phyloP scores from a whole-genome alignment of 2,888 invertebrate genomes.

The Metellina segmentata region DNA sequence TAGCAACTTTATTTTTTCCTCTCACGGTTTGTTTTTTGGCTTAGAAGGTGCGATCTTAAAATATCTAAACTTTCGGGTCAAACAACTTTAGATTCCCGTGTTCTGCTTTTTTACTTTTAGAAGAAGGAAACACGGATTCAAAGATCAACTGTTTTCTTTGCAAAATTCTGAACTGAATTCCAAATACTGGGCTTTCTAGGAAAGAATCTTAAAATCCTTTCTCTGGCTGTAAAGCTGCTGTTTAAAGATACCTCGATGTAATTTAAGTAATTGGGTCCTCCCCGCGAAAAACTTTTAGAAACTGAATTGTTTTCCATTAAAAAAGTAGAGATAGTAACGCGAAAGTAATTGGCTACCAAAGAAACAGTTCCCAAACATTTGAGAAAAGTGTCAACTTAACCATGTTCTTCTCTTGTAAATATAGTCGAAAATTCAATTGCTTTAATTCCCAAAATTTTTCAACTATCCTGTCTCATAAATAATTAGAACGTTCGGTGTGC shows the following conservation, averaged over 20 bases:
- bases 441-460: too few species aligned
- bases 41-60: conserved; percentile 2
- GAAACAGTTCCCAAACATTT: neutral
- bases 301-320: neutral
- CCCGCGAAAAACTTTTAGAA: neutral
- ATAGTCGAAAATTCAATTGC: too few species aligned
- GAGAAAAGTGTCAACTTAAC: neutral
- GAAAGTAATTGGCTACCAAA: neutral
- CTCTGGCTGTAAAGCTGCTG: neutral
- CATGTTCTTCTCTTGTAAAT: too few species aligned
- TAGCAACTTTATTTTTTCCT: conserved; percentile 24
- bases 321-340: neutral
- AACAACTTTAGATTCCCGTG: neutral
- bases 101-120: neutral
- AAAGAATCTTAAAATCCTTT: neutral
- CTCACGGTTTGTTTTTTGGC: neutral
- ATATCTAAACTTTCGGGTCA: neutral
- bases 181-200: neutral
- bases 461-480: too few species aligned
- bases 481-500: too few species aligned
- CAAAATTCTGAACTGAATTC: neutral
- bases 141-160: neutral
- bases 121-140: neutral
- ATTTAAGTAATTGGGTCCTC: neutral
- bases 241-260: too few species aligned